Conservation (phyloP, 2,113 vertebrate species). For the Castor canadensis region DNA sequence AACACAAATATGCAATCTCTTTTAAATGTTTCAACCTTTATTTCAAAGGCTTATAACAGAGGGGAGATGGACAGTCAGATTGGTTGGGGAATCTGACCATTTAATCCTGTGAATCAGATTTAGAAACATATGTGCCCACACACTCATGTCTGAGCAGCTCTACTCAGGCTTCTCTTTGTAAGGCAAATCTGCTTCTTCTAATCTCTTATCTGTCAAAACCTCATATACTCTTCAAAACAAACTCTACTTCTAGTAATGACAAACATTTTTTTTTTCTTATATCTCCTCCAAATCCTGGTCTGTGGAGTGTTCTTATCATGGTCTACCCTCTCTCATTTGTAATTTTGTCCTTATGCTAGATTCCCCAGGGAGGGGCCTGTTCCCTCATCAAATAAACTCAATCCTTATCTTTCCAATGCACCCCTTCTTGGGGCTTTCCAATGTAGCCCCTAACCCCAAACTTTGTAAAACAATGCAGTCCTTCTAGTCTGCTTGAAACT, state of each 20-base stretch:
- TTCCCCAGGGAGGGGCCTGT: neutral
- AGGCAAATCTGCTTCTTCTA: too few relatives aligned
- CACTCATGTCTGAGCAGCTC: neutral
- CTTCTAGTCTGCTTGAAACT: neutral
- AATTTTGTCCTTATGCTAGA: neutral
- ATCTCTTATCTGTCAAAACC: neutral
- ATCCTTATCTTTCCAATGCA: too few relatives aligned
- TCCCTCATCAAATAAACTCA: neutral
- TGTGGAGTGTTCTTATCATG: neutral
- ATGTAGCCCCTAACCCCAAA: neutral
- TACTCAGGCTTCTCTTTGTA: neutral
- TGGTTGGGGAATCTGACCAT: neutral
- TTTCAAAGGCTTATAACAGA: neutral
- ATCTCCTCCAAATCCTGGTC: rapidly evolving
- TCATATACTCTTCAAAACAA: neutral
- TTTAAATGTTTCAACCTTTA: neutral
- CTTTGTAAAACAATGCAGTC: neutral
- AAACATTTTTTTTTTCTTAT: neutral
- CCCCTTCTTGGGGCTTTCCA: neutral
- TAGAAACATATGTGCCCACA: neutral
- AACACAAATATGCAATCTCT: neutral
- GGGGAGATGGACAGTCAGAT: neutral
- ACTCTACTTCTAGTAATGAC: neutral
- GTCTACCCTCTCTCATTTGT: neutral
- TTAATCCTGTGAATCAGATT: neutral